Evolutionary conservation across 2,888 invertebrate species (phyloP).

Genomic region (Limnephilus rhombicus): DNA sequence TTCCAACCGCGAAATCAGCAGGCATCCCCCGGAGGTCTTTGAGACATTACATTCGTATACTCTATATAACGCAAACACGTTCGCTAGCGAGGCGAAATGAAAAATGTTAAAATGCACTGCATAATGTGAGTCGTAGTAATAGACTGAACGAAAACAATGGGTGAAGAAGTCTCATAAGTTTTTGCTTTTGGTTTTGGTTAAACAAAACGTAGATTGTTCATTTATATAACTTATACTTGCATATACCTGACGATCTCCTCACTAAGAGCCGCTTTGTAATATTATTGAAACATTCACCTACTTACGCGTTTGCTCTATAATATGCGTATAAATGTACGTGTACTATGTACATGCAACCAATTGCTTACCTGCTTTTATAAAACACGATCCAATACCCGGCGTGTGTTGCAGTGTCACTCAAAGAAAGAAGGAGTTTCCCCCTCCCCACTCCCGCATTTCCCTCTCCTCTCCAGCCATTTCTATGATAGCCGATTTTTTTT

Average conservation of each 20-base stretch:
- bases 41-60: conserved; percentile 4
- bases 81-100: neutral
- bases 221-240: neutral
- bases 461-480: too few species aligned
- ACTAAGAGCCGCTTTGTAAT: too few species aligned
- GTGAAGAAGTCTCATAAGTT: neutral
- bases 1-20: conserved; percentile 17
- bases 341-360: neutral
- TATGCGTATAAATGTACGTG: too few species aligned
- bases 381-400: too few species aligned
- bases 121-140: neutral
- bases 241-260: too few species aligned
- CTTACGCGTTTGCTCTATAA: too few species aligned
- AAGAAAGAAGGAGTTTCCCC: too few species aligned
- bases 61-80: neutral
- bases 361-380: too few species aligned
- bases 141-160: neutral
- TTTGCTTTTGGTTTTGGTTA: neutral
- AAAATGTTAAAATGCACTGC: conserved; percentile 14
- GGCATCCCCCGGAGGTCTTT: neutral
- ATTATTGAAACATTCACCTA: too few species aligned
- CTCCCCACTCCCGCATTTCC: too few species aligned
- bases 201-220: neutral
- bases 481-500: too few species aligned
- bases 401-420: too few species aligned